Evolutionary conservation across 2,797 vertebrate species (phyloP), one percentile per base, ranked within the genome.

Genomic region (Onychomys leucogaster): DNA sequence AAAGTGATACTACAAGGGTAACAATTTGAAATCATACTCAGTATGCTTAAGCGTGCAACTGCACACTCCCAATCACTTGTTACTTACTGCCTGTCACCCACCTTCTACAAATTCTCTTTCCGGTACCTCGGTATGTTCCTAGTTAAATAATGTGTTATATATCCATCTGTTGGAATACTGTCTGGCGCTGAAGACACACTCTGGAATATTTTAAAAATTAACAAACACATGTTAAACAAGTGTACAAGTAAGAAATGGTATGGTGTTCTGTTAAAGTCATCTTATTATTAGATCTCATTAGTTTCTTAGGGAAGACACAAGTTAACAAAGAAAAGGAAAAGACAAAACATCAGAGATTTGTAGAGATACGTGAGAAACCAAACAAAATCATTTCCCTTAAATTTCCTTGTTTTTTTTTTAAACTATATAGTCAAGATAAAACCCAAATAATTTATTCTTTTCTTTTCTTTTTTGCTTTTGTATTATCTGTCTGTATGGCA

Each of bases 381-480:
- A 85, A 52, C 1, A 4, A 0, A 85, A 59, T 89, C 63, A 94
- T 65, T 75, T 55, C 52, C 57, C 75, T 77, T 84, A 41, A 95
- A 83, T 83, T 87, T 2, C 0, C 59, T 90, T 91, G 80, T 69
- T n/a, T 25, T 85, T 88, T 85, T 55, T 55, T 55, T 16, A 55
- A 55, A 34, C 23, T 75, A 25, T 71, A 52, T 86, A 46, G 14
- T 91, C 29, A 49, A 59, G 16, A 34, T 92, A 67, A 95, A 85
- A 27, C 11, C 19, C 91, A 96, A 94, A 83, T 93, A 91, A 90
- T 73, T 94, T 65, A 14, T 57, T 86, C 21, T 27, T 65, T n/a
- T 78, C 9, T 75, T 91, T 6, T 14, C 16, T 14, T 49, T 86
- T 86, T 41, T 75, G 69, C 67, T 93, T 86, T 95, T 29, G 91